These are phyloP conservation scores for Arnoldichthys spilopterus DNA, from an alignment of 2,797 vertebrate genomes.

Conservation along the genomic window DNA sequence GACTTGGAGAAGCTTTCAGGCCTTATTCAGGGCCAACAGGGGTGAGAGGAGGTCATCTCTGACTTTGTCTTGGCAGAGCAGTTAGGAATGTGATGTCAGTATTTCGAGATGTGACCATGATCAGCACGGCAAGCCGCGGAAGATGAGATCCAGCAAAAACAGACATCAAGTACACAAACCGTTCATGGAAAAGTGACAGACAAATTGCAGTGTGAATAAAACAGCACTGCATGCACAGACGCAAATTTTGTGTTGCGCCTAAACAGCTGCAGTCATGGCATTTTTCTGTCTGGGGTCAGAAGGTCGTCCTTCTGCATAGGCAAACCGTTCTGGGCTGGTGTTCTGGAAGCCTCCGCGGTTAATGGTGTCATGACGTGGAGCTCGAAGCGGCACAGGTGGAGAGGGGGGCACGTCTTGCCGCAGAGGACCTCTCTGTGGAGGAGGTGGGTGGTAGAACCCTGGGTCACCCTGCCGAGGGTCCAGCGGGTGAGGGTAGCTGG, in stretches of 20 bases:
- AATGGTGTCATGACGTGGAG: conserved; percentile 83
- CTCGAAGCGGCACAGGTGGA: conserved; percentile 84
- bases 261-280: conserved; percentile 89
- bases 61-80: conserved; percentile 27
- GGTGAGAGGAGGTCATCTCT: conserved; percentile 14
- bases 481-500: conserved; percentile 73
- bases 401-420: conserved; percentile 96
- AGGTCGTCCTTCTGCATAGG: conserved; percentile 70
- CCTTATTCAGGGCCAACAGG: conserved; percentile 1
- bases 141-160: conserved; percentile 32
- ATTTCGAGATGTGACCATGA: conserved; percentile 41
- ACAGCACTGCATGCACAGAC: neutral
- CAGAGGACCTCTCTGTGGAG: conserved; percentile 87
- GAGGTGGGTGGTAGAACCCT: conserved; percentile 80
- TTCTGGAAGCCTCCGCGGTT: conserved; percentile 76
- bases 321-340: conserved; percentile 78
- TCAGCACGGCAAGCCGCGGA: conserved; percentile 20
- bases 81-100: conserved; percentile 30
- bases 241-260: conserved; percentile 54
- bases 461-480: conserved; percentile 81
- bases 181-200: conserved; percentile 37
- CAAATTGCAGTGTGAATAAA: conserved; percentile 2
- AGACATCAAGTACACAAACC: conserved; percentile 40
- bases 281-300: conserved; percentile 88
- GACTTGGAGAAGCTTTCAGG: conserved; percentile 2